Evolutionary conservation across 2,797 vertebrate genomes (phyloP).

Genomic region (Tamandua tetradactyla): DNA sequence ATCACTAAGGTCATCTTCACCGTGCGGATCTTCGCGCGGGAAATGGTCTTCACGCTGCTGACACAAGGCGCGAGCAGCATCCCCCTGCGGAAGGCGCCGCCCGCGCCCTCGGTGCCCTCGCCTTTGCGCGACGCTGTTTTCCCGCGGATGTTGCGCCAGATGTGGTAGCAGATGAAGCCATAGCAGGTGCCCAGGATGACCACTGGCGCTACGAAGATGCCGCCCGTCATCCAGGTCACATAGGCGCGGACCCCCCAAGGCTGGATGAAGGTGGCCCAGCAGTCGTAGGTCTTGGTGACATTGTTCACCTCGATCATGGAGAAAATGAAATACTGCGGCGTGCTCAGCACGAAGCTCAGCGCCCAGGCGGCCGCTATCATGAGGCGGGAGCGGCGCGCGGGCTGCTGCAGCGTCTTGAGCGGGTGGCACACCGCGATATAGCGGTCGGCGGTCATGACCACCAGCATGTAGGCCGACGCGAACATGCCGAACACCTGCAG

Average conservation of each 20-base stretch:
- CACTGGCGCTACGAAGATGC: conserved; percentile 94
- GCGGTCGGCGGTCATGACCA: conserved; percentile 97
- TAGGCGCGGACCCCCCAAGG: conserved; percentile 94
- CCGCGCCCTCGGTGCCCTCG: conserved; percentile 32
- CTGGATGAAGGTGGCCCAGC: conserved; percentile 95
- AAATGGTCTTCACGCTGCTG: conserved; percentile 93
- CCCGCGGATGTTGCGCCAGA: conserved; percentile 92
- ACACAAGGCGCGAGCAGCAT: conserved; percentile 90
- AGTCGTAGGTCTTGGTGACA: conserved; percentile 92
- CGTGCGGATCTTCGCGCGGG: conserved; percentile 95
- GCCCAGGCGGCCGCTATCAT: conserved; percentile 95
- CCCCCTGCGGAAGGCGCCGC: conserved; percentile 81
- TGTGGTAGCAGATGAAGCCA: conserved; percentile 95
- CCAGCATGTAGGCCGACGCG: conserved; percentile 97
- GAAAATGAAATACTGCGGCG: conserved; percentile 96
- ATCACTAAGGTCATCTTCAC: conserved; percentile 99
- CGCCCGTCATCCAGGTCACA: conserved; percentile 95
- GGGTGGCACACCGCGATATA: conserved; percentile 99
- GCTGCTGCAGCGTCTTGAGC: conserved; percentile 95
- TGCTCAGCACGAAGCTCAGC: conserved; percentile 93
- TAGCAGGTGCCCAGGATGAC: conserved; percentile 92
- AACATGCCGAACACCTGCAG: conserved; percentile 98
- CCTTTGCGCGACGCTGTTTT: conserved; percentile 86
- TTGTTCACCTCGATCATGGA: conserved; percentile 93
- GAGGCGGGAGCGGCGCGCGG: conserved; percentile 91